Evolutionary conservation across 2,113 vertebrate genomes (phyloP).

Genomic region (Rhinopithecus roxellana): DNA sequence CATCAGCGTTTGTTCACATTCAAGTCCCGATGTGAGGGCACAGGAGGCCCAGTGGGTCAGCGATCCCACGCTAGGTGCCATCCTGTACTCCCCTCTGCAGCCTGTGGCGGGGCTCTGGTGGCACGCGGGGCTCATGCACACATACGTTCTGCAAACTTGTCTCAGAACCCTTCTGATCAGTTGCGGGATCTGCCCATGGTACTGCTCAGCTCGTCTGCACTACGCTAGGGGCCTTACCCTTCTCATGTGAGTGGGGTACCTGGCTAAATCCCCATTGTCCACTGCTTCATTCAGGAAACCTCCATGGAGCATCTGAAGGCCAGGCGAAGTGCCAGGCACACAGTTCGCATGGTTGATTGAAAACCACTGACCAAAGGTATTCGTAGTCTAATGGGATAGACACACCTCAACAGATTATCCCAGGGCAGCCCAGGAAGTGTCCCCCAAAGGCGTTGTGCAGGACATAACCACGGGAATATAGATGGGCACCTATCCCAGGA

Average conservation of each 20-base stretch:
- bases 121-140: accelerated
- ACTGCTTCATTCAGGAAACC: neutral
- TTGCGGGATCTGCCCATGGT: accelerated
- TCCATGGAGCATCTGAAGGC: neutral
- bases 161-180: neutral
- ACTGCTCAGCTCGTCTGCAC: neutral
- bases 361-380: neutral
- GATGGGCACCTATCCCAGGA: too few species aligned
- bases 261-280: neutral
- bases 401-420: neutral
- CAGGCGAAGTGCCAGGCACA: accelerated
- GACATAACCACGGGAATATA: too few species aligned
- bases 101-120: neutral
- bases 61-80: accelerated
- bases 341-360: accelerated
- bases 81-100: too few species aligned
- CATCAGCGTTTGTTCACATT: accelerated
- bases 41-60: neutral
- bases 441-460: neutral
- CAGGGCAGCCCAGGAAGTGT: too few species aligned
- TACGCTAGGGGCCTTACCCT: neutral
- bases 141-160: neutral
- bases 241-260: neutral
- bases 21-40: neutral
- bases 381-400: neutral